Conservation (phyloP, 2,113 vertebrate genomes). For the Talpa occidentalis region DNA sequence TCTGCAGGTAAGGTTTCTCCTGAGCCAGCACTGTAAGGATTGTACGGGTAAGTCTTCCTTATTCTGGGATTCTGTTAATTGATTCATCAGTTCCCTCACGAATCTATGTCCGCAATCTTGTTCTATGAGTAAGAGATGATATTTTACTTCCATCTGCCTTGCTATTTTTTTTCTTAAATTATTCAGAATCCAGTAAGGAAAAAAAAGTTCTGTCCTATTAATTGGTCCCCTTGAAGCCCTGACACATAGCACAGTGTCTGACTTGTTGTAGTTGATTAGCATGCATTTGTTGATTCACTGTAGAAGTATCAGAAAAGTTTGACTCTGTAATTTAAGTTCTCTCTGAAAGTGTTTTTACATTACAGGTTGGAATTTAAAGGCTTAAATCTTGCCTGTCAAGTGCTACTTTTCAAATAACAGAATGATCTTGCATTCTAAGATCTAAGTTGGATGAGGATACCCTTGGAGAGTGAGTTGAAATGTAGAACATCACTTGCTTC, state of each 20-base stretch:
- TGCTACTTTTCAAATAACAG: not conserved
- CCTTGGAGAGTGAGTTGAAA: not conserved
- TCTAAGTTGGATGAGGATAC: not conserved
- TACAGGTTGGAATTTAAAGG: not conserved
- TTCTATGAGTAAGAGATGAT: not conserved
- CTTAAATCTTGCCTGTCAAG: not conserved
- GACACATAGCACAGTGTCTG: not conserved
- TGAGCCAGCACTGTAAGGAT: not conserved
- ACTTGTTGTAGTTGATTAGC: not conserved
- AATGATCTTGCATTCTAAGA: not conserved
- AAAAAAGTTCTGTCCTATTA: not conserved
- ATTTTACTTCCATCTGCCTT: not conserved
- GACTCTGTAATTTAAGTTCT: not conserved
- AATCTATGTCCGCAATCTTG: not conserved
- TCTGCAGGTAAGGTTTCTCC: not conserved
- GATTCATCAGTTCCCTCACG: not conserved
- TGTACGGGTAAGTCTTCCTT: not conserved
- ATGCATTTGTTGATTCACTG: not conserved
- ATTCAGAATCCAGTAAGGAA: not conserved
- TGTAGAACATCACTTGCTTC: not conserved
- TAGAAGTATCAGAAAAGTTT: not conserved
- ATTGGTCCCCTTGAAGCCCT: not conserved
- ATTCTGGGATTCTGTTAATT: not conserved
- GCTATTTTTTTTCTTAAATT: not conserved
- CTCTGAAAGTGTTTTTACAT: not conserved